phyloP scores from a whole-genome alignment of 2,888 invertebrate species.

The Phalangium opilio region DNA sequence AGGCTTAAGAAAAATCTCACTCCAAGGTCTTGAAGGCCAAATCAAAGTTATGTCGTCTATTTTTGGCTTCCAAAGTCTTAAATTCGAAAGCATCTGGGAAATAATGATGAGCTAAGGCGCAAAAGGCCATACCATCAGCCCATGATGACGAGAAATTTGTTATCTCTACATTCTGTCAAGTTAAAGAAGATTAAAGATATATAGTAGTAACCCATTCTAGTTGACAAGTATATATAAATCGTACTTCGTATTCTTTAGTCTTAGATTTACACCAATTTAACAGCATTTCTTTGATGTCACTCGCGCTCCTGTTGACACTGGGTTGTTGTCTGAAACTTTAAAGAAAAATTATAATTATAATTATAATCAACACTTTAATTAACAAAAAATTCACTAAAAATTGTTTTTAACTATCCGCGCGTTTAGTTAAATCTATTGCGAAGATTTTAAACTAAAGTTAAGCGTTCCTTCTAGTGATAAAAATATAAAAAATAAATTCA shows the following conservation, averaged over 20 bases:
- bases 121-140: constrained; percentile 98
- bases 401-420: no score
- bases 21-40: constrained; percentile 95
- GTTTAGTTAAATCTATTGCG: no score
- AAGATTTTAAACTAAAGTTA: no score
- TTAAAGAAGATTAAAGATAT: not conserved
- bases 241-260: constrained; percentile 94
- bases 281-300: constrained; percentile 84
- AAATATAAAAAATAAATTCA: no score
- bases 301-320: constrained; percentile 15
- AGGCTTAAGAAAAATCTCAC: constrained; percentile 45
- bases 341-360: no score
- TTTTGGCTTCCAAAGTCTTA: constrained; percentile 65
- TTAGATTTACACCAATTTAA: constrained; percentile 94
- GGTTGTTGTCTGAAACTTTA: constrained; percentile 10
- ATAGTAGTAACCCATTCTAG: not conserved
- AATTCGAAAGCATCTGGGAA: constrained; percentile 95
- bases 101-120: constrained; percentile 96
- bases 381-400: no score
- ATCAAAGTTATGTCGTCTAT: constrained; percentile 85
- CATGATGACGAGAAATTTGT: constrained; percentile 97
- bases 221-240: constrained; percentile 5
- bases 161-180: constrained; percentile 75
- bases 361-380: no score
- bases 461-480: no score